Base-by-base conservation (phyloP, 2,113 vertebrate genomes). In the Channa argus region DNA sequence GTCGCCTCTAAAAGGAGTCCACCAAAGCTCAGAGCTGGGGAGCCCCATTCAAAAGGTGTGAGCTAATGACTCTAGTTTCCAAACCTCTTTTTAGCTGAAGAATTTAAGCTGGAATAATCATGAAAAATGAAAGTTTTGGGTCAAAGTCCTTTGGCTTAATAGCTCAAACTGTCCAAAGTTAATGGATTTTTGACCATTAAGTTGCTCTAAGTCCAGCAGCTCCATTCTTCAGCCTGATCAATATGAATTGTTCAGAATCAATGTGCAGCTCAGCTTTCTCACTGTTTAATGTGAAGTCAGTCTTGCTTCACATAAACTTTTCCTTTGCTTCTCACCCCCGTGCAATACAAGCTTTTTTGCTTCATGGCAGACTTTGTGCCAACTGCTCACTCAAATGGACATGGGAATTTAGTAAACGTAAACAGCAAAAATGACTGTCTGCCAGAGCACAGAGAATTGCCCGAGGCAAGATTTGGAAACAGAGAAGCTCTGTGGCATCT, bases 111-210 rank as follows among this genome's bases (percentile, higher is more conserved):
- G 66, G 76, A 77, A 76, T 55, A 55, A 67, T 8, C 38, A 71
- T 83, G 88, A 91, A 83, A 90, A 91, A 92, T 90, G 80, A 85
- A 88, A 87, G 77, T 87, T 80, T 86, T 79, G 74, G 82, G 79
- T 88, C 84, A 86, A 82, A 79, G 74, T 82, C 82, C 54, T 56
- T 65, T 80, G 79, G 81, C 89, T 88, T 87, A 85, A 90, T 88
- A 50, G 83, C 74, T 55, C 6, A 12, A 55, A 3, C 0, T 86
- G 80, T 24, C 24, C 24, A 24, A 24, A 24, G 24, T 24, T 24
- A 87, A 89, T 77, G 5, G 78, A 76, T 71, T 63, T 69, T 11
- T 5, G 7, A n/a, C 0, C 64, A 69, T 79, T 69, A 63, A 56
- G 43, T 34, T 59, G 63, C 44, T 8, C 7, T 33, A 46, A 54